Conservation (phyloP, 1,140 invertebrate species). For the Sesamia nonagrioides region DNA sequence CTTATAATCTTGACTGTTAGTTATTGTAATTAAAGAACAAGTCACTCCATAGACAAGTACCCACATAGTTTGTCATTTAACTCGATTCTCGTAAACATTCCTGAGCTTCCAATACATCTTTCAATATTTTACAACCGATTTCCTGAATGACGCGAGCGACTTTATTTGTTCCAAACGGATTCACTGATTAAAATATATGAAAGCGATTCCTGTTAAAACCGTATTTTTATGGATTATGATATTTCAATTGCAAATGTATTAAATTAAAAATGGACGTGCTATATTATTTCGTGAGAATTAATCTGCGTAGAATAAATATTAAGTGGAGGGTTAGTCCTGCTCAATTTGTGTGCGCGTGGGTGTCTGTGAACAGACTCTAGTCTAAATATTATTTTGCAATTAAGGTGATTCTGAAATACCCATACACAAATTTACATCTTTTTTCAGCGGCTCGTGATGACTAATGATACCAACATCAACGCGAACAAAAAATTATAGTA, state of each 20-base stretch:
- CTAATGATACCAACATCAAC: too few species aligned
- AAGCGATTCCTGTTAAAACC: conserved; percentile 8
- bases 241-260: conserved; percentile 36
- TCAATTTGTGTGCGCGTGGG: not conserved
- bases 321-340: not conserved
- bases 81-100: not conserved
- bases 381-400: too few species aligned
- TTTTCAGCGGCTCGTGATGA: too few species aligned
- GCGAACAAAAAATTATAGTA: too few species aligned
- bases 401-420: too few species aligned
- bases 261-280: conserved; percentile 27
- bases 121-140: not conserved
- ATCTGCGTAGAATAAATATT: conserved; percentile 29
- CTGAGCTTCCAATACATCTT: not conserved
- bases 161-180: conserved; percentile 15
- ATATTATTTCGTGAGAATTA: conserved; percentile 29
- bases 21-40: too few species aligned
- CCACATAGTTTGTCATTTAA: not conserved
- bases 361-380: not conserved
- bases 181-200: conserved; percentile 34
- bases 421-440: too few species aligned
- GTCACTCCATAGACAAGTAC: too few species aligned
- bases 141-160: not conserved
- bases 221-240: conserved; percentile 31
- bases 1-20: too few species aligned